Evolutionary conservation across 2,888 invertebrate species (phyloP), one percentile per base, ranked within the genome.

Genomic region (Globia sparganii): DNA sequence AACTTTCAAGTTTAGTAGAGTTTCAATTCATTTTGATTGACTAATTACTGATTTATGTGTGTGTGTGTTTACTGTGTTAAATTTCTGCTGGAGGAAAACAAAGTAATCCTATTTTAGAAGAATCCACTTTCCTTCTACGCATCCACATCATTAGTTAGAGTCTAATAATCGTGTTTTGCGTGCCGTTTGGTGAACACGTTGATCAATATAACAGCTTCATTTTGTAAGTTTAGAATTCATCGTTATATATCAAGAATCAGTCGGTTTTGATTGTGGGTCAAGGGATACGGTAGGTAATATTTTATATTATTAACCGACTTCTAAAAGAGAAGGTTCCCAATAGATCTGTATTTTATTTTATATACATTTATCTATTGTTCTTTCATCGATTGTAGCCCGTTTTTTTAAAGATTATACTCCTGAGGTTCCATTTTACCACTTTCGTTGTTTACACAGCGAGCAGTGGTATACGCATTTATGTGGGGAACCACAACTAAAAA

Each of bases 281-380:
- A 66, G 11, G 31, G 4, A 59, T 40, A 43, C 4, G 40, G 40
- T n/a, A 77, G 58, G 77, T 75, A 66, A 58, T 13, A 40, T 46
- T 21, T n/a, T 56, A 2, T 11, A 40, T 28, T 8, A 43, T 6
- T 6, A 49, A 49, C 4, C 25, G 15, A n/a, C 18, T 58, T 58
- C 28, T 18, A 58, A n/a, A 37, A 40, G 9, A 11, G n/a, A 5
- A 65, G 40, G 18, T 18, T 18, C 1, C 5, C 40, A 64, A 18
- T n/a, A 4, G 8, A 1, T 64, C 4, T 15, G 2, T 15, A 21
- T 13, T 31, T 5, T 61, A 21, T 59, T 61, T 21, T 18, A 1
- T 18, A 56, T n/a, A 56, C 4, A 4, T 46, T 46, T 21, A 21
- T 56, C 1, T 4, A 5, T 61, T 15, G 28, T 31, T 34, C 8